Conservation (phyloP, 1,140 invertebrate genomes). For the Bombus breviceps region DNA sequence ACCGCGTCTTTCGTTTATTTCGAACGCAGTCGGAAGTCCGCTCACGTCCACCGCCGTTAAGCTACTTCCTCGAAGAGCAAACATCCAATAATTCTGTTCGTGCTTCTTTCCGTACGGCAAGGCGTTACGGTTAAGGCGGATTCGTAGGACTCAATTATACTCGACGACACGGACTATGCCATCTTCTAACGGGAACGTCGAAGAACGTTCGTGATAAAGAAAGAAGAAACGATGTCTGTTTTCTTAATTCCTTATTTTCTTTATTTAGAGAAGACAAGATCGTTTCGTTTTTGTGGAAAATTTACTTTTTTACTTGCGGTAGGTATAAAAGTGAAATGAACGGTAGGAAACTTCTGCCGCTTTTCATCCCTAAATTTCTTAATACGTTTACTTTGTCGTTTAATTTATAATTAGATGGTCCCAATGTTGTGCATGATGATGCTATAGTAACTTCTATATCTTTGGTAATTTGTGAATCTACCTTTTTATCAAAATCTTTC, state of each 20-base stretch:
- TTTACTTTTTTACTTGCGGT: too few species aligned
- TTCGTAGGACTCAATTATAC: constrained; percentile 56
- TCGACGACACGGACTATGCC: constrained; percentile 12
- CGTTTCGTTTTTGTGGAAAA: not conserved
- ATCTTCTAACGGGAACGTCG: constrained; percentile 28
- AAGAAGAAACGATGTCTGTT: not conserved
- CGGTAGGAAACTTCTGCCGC: not conserved
- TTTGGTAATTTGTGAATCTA: not conserved
- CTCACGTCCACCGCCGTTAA: constrained; percentile 67
- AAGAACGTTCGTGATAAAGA: constrained; percentile 4
- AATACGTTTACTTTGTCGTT: too few species aligned
- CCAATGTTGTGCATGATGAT: too few species aligned
- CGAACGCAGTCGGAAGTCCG: constrained; percentile 54
- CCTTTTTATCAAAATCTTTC: not conserved
- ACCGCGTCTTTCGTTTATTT: constrained; percentile 55
- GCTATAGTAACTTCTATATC: not conserved
- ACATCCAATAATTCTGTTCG: constrained; percentile 69
- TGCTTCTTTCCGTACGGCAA: constrained; percentile 57
- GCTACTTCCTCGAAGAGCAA: constrained; percentile 66
- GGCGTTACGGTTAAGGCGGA: constrained; percentile 57
- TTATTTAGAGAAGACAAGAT: not conserved
- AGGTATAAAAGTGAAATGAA: not conserved
- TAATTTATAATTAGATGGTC: too few species aligned
- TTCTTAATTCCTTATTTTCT: not conserved
- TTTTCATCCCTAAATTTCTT: not conserved